Base-by-base conservation (phyloP, 30 jellyfish, hydroid and myxozoan species). In the Chrysaora quinquecirrha region DNA sequence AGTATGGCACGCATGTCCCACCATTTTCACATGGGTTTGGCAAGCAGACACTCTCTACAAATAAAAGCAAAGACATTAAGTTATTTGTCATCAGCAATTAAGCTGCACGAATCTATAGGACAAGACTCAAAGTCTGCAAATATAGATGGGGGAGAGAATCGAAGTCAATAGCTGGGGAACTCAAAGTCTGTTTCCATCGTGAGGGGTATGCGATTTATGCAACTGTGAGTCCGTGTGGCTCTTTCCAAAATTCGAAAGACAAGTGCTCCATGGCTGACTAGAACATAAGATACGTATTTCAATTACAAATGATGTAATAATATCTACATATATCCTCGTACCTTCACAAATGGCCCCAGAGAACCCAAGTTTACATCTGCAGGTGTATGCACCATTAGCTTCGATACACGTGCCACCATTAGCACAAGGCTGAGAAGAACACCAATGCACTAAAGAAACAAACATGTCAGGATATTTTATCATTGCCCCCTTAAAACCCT, bases 281-380 rank as follows among this genome's bases (percentile, higher is more conserved):
- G n/a, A n/a, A n/a, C n/a, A n/a, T n/a, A n/a, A n/a, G n/a, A n/a
- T n/a, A n/a, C n/a, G n/a, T n/a, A n/a, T n/a, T n/a, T n/a, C n/a
- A n/a, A n/a, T n/a, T n/a, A n/a, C n/a, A n/a, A n/a, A n/a, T n/a
- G n/a, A n/a, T n/a, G n/a, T n/a, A n/a, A n/a, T n/a, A n/a, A n/a
- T n/a, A n/a, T n/a, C n/a, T n/a, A n/a, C n/a, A n/a, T n/a, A n/a
- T n/a, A n/a, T n/a, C n/a, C 33, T 7, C 82, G 0, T 27, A 93
- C 98, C 98, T 80, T 93, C 97, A 58, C 98, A 93, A 11, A 93
- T 73, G 30, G 97, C 82, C n/a, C 98, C 98, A 12, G 96, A 75
- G 72, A 86, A 93, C 3, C 98, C 98, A 68, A 81, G 46, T n/a
- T 78, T 71, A 60, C 98, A 93, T 20, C 98, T 84, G 49, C 98